These are phyloP conservation scores for Epinotia brunnichana DNA, from an alignment of 2,888 invertebrate genomes.

Conservation along the genomic window DNA sequence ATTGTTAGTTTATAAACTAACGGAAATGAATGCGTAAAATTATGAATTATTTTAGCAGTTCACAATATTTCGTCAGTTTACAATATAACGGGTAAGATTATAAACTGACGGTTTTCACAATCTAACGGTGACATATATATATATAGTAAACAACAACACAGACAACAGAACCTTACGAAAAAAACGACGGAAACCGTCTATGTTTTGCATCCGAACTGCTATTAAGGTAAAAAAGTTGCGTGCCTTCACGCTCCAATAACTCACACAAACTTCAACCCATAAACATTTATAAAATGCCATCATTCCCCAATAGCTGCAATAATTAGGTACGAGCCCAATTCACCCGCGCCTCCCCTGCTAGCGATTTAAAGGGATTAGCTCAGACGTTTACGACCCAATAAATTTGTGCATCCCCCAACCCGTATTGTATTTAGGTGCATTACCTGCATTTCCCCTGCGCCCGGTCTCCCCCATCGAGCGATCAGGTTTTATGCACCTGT, in stretches of 20 bases:
- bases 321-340: slow-evolving; percentile 34
- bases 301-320: slow-evolving; percentile 26
- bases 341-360: slow-evolving; percentile 41
- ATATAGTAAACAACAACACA: no score
- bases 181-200: background rate
- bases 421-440: slow-evolving; percentile 51
- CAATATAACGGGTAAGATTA: no score
- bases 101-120: no score
- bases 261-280: slow-evolving; percentile 9
- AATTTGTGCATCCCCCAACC: slow-evolving; percentile 58
- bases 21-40: no score
- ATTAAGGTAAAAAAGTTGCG: slow-evolving; percentile 1
- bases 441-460: slow-evolving; percentile 62
- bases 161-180: background rate
- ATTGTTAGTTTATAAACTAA: no score
- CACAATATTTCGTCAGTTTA: no score
- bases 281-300: slow-evolving; percentile 43
- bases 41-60: no score
- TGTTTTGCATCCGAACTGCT: background rate
- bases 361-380: slow-evolving; percentile 64
- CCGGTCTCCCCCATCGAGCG: slow-evolving; percentile 36
- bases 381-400: slow-evolving; percentile 67
- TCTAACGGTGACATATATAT: no score
- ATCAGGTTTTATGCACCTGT: slow-evolving; percentile 30
- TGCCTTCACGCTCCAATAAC: slow-evolving; percentile 22